phyloP scores from a whole-genome alignment of 2,113 vertebrate genomes.

The Salminus brasiliensis region DNA sequence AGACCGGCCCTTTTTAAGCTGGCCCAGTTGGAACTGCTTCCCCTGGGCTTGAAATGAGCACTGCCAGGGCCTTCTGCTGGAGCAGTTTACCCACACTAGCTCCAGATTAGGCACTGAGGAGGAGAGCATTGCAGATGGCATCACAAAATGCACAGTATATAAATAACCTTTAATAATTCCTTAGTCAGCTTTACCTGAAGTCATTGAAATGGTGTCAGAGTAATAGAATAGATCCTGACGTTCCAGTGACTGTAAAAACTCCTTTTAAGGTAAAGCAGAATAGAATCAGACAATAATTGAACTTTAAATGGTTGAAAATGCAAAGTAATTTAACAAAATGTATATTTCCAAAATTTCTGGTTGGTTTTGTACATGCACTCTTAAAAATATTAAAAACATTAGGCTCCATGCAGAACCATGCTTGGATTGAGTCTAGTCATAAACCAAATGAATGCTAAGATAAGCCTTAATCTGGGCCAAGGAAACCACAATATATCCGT shows the following conservation, averaged over 20 bases:
- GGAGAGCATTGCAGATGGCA: neutral
- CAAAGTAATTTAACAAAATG: too few relatives aligned
- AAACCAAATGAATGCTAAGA: too few relatives aligned
- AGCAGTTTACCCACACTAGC: slow-evolving; percentile 52
- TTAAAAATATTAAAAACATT: too few relatives aligned
- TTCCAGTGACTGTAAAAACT: slow-evolving; percentile 53
- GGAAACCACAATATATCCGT: too few relatives aligned
- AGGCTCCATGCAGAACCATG: too few relatives aligned
- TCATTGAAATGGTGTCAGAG: slow-evolving; percentile 51
- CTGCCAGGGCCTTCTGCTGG: neutral
- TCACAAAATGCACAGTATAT: neutral
- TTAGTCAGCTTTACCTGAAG: slow-evolving; percentile 60
- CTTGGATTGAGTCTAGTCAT: too few relatives aligned
- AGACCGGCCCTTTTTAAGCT: neutral
- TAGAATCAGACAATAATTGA: slow-evolving; percentile 36
- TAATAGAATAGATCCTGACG: slow-evolving; percentile 49
- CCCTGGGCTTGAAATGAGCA: slow-evolving; percentile 45
- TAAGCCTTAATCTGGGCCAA: too few relatives aligned
- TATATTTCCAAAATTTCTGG: too few relatives aligned
- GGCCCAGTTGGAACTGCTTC: slow-evolving; percentile 38
- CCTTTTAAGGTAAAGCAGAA: slow-evolving; percentile 43
- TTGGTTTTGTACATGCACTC: too few relatives aligned
- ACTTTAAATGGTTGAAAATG: too few relatives aligned
- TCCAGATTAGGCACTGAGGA: slow-evolving; percentile 53
- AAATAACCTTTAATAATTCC: neutral